Percentiles rank a stretch among this genome's conserved stretches.
Evolutionary conservation across 2,797 vertebrate species (phyloP).

Genomic region (Parauchenoglanis punctatus): DNA sequence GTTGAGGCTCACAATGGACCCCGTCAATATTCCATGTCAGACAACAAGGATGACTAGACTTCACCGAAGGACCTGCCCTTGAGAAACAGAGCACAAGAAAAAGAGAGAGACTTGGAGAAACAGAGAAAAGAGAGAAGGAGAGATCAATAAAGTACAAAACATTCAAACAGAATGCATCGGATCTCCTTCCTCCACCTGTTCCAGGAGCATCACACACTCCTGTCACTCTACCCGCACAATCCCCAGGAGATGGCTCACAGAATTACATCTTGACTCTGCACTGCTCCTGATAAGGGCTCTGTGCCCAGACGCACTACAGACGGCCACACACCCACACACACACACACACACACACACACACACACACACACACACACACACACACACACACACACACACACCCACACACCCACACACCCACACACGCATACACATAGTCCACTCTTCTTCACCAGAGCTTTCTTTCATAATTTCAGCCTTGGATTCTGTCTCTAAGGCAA

Average conservation of each 20-base stretch:
- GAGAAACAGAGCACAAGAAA: conserved; percentile 36
- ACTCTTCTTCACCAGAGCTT: conserved; percentile 15
- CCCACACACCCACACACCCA: conserved; percentile 4
- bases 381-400: conserved; percentile 20
- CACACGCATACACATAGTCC: conserved; percentile 20
- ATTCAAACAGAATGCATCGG: conserved; percentile 58
- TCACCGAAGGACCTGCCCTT: conserved; percentile 56
- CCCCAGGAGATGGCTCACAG: conserved; percentile 47
- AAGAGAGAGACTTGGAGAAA: conserved; percentile 41
- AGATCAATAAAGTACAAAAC: conserved; percentile 63
- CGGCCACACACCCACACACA: conserved; percentile 22
- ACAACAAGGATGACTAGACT: conserved; percentile 50
- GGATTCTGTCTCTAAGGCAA: conserved; percentile 31
- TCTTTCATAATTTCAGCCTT: conserved; percentile 23
- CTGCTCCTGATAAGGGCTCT: conserved; percentile 57
- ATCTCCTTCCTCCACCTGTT: conserved; percentile 58
- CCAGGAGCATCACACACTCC: conserved; percentile 44
- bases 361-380: conserved; percentile 9
- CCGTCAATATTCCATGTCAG: conserved; percentile 50
- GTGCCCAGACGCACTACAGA: conserved; percentile 38
- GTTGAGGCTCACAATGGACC: conserved; percentile 32
- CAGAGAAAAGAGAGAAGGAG: conserved; percentile 38
- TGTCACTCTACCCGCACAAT: conserved; percentile 54
- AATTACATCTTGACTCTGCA: conserved; percentile 59
- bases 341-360: conserved; percentile 5